Percentiles rank a stretch among this genome's conserved stretches.
These are phyloP conservation scores for Magallana ariakensis DNA, from an alignment of 1,140 invertebrate species.

Conservation along the genomic window DNA sequence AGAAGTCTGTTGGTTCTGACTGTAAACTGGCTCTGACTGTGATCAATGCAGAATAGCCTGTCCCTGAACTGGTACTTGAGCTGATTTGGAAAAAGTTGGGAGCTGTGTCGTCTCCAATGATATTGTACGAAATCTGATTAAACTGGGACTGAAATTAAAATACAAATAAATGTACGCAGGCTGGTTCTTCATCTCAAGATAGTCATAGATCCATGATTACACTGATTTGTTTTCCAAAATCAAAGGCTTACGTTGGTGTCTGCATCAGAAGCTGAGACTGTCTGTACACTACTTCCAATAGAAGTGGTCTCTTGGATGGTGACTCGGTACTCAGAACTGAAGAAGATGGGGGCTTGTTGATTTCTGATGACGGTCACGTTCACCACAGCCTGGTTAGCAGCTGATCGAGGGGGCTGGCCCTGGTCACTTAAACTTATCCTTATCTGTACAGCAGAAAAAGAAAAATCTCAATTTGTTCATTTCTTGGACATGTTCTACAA, in stretches of 20 bases:
- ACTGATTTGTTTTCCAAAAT: too few relatives aligned
- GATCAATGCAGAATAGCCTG: constrained; percentile 40
- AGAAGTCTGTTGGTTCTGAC: constrained; percentile 38
- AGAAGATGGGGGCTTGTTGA: constrained; percentile 92
- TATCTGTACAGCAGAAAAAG: constrained; percentile 60
- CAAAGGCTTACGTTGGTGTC: constrained; percentile 59
- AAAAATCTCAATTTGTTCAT: background rate
- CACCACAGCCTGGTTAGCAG: constrained; percentile 53
- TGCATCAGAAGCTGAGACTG: constrained; percentile 67
- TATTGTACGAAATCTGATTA: constrained; percentile 60
- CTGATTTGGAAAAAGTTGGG: constrained; percentile 59
- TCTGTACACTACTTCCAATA: constrained; percentile 31
- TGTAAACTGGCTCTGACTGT: constrained; percentile 49
- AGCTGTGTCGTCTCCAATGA: constrained; percentile 65
- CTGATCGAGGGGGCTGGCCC: constrained; percentile 47
- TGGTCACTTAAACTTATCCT: constrained; percentile 58
- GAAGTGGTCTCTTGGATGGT: constrained; percentile 54
- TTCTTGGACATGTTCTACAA: background rate
- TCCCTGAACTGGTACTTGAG: constrained; percentile 40
- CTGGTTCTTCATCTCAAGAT: too few relatives aligned
- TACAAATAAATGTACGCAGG: too few relatives aligned
- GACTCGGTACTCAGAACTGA: constrained; percentile 66
- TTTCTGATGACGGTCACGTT: constrained; percentile 81
- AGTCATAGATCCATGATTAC: too few relatives aligned
- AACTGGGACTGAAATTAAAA: constrained; percentile 56